A percentile compares a stretch with the other conserved stretches of the same genome.
Evolutionary conservation across 2,113 vertebrate genomes (phyloP).

Genomic region (Tenrec ecaudatus): DNA sequence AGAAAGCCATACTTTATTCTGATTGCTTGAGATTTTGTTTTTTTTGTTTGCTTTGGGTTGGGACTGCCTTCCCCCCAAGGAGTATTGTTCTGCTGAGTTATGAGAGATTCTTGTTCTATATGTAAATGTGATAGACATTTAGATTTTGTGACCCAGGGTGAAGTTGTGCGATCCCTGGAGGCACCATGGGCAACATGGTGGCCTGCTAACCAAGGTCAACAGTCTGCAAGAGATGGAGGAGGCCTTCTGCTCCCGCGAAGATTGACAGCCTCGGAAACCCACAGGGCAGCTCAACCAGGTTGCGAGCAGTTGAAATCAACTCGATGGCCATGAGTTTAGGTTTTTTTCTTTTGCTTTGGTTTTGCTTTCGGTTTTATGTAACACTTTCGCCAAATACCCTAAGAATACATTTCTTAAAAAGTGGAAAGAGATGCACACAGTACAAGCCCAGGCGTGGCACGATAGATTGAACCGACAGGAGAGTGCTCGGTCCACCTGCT

Average conservation of each 20-base stretch:
- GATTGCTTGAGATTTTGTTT: neutral
- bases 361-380: neutral
- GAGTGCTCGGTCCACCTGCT: neutral
- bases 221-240: no score
- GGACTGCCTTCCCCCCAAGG: neutral
- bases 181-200: no score
- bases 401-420: neutral
- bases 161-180: no score
- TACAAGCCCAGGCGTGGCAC: neutral
- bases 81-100: neutral
- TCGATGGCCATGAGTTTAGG: no score
- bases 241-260: no score
- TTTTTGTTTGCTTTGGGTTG: slow-evolving; percentile 10
- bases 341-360: no score
- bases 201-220: no score
- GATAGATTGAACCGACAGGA: neutral
- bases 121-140: neutral
- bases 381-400: neutral
- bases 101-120: neutral
- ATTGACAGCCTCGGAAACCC: no score
- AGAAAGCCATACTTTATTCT: neutral
- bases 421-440: neutral
- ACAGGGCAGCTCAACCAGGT: no score
- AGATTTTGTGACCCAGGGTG: neutral
- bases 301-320: no score